These are phyloP conservation scores for Camponotus pennsylvanicus DNA, from an alignment of 1,140 invertebrate species.

Conservation along the genomic window DNA sequence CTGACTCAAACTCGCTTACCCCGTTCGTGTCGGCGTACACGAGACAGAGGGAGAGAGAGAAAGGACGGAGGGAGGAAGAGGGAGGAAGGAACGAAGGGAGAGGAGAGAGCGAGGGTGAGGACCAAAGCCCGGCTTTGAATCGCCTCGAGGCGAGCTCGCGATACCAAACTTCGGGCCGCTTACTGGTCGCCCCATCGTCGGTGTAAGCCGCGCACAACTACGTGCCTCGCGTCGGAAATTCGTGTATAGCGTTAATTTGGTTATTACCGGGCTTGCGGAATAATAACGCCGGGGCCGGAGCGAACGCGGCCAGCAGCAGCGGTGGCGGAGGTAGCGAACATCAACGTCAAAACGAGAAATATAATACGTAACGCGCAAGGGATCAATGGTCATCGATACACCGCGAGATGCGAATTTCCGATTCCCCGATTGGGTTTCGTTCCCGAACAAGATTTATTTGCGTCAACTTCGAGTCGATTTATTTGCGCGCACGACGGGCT, in stretches of 20 bases:
- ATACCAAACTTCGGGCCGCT: conserved; percentile 44
- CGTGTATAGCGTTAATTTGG: conserved; percentile 62
- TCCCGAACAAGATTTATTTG: conserved; percentile 50
- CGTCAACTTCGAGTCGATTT: not conserved
- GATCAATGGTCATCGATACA: conserved; percentile 30
- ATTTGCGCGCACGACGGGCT: not conserved
- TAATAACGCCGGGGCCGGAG: conserved; percentile 39
- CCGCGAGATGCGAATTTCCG: not conserved
- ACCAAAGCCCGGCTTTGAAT: conserved; percentile 42
- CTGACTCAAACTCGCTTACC: conserved; percentile 56
- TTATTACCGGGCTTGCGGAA: conserved; percentile 60
- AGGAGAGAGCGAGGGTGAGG: not conserved
- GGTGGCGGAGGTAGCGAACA: conserved; percentile 1
- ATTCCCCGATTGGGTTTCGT: conserved; percentile 41
- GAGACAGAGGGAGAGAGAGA: not conserved
- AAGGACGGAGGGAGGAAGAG: not conserved
- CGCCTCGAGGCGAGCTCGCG: conserved; percentile 45
- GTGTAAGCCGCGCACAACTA: conserved; percentile 54
- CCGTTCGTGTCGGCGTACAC: conserved; percentile 15
- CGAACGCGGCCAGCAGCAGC: not conserved
- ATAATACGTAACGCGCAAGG: no score
- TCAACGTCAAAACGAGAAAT: conserved; percentile 41
- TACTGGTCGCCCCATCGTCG: conserved; percentile 13
- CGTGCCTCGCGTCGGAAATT: conserved; percentile 54
- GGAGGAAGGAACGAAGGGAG: not conserved